Conservation (phyloP, 2,888 invertebrate species). For the Ectemnius continuus region DNA sequence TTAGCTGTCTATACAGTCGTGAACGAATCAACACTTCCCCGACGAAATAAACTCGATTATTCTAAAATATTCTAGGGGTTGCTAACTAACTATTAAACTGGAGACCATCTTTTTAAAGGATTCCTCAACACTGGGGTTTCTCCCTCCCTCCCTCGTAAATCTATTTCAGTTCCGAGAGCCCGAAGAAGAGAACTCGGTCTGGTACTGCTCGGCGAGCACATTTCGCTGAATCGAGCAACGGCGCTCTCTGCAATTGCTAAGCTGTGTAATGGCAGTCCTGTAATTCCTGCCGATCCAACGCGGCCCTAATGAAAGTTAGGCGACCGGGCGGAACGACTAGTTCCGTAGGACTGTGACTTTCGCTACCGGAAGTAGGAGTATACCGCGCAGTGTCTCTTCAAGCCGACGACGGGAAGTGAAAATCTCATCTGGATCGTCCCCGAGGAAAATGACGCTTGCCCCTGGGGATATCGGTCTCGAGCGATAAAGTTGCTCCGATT, state of each 20-base stretch:
- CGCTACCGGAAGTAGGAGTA: slow-evolving; percentile 1
- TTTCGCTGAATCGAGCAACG: slow-evolving; percentile 26
- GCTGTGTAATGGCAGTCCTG: background rate
- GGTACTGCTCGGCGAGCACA: background rate
- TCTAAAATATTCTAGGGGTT: too few species aligned
- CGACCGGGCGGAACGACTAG: background rate
- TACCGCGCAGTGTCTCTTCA: slow-evolving; percentile 2
- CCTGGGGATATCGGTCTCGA: background rate
- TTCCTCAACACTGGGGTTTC: too few species aligned
- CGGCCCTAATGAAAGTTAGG: background rate
- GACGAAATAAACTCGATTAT: too few species aligned
- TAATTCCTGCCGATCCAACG: slow-evolving; percentile 14
- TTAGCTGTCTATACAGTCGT: too few species aligned
- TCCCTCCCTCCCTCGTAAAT: too few species aligned
- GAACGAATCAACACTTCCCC: too few species aligned
- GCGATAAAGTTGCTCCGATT: background rate
- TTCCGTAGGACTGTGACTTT: slow-evolving; percentile 18
- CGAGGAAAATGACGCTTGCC: background rate
- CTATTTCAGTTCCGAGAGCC: too few species aligned
- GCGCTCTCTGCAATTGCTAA: background rate
- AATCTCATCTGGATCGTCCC: background rate
- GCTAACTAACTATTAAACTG: too few species aligned
- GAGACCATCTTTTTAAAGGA: too few species aligned
- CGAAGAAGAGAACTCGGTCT: too few species aligned
- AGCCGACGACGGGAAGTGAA: slow-evolving; percentile 13